Evolutionary conservation across 2,888 invertebrate species (phyloP).

Genomic region (Eupithecia abbreviata): DNA sequence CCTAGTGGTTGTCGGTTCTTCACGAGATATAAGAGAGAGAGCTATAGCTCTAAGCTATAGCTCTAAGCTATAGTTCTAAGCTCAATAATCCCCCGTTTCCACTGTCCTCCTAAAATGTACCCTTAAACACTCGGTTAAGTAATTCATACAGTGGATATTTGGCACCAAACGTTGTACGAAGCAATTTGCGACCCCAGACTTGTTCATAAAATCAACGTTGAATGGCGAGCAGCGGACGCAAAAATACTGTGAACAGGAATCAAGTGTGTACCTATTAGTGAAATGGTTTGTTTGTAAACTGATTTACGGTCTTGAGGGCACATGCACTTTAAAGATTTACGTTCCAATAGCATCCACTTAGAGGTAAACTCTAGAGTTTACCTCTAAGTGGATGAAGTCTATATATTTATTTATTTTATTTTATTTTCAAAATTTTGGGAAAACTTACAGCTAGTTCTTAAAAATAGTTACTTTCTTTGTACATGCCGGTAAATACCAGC

Average conservation of each 20-base stretch:
- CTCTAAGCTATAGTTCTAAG: too few species aligned
- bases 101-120: background rate
- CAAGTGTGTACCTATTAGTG: conserved; percentile 12
- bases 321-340: background rate
- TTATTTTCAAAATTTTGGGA: too few species aligned
- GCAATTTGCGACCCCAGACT: conserved; percentile 20
- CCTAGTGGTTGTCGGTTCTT: too few species aligned
- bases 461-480: too few species aligned
- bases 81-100: background rate
- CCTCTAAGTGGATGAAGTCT: too few species aligned
- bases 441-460: too few species aligned
- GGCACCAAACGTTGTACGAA: conserved; percentile 17
- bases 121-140: conserved; percentile 1
- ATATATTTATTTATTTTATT: too few species aligned
- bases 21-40: too few species aligned
- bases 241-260: conserved; percentile 11
- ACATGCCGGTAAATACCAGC: too few species aligned
- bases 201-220: conserved; percentile 25
- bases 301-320: background rate
- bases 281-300: conserved; percentile 4
- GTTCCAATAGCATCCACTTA: background rate
- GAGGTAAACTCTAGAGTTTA: background rate
- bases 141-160: conserved; percentile 22
- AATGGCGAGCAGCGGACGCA: conserved; percentile 13
- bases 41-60: too few species aligned